Conservation (phyloP, 1,140 invertebrate species). For the Platorchestia sp. region DNA sequence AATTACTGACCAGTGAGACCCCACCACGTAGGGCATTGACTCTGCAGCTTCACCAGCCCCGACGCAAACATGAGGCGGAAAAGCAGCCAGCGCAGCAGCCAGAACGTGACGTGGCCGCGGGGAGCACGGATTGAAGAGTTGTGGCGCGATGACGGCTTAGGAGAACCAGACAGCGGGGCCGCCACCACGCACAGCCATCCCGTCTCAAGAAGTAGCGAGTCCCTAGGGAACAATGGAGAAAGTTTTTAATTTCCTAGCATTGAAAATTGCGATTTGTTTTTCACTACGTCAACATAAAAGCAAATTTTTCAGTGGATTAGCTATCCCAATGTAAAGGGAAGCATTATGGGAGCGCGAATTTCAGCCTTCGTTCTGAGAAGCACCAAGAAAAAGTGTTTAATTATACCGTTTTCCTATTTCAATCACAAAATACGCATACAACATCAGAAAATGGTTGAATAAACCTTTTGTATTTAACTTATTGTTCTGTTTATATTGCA, state of each 20-base stretch:
- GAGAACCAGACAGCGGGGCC: slow-evolving; percentile 75
- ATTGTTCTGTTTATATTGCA: no score
- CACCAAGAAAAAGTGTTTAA: not conserved
- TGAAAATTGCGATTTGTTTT: not conserved
- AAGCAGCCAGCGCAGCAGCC: slow-evolving; percentile 83
- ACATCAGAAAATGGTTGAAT: no score
- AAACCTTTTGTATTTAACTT: no score
- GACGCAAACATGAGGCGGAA: slow-evolving; percentile 85
- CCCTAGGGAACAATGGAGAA: slow-evolving; percentile 74
- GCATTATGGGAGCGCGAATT: not conserved
- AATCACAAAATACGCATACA: no score
- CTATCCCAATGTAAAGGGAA: no score
- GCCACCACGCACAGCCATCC: slow-evolving; percentile 83
- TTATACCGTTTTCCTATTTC: no score
- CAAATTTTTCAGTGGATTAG: no score
- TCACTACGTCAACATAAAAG: not conserved
- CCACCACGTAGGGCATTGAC: slow-evolving; percentile 86
- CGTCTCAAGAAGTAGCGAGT: slow-evolving; percentile 82
- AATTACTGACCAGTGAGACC: slow-evolving; percentile 78
- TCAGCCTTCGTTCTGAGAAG: not conserved
- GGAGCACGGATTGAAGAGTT: slow-evolving; percentile 63
- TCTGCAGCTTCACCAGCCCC: slow-evolving; percentile 83
- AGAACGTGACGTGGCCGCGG: slow-evolving; percentile 78
- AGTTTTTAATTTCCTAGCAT: not conserved
- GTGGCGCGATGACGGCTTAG: slow-evolving; percentile 67